Conservation (phyloP, 2,113 vertebrate species). For the Petrocephalus microphthalmus region DNA sequence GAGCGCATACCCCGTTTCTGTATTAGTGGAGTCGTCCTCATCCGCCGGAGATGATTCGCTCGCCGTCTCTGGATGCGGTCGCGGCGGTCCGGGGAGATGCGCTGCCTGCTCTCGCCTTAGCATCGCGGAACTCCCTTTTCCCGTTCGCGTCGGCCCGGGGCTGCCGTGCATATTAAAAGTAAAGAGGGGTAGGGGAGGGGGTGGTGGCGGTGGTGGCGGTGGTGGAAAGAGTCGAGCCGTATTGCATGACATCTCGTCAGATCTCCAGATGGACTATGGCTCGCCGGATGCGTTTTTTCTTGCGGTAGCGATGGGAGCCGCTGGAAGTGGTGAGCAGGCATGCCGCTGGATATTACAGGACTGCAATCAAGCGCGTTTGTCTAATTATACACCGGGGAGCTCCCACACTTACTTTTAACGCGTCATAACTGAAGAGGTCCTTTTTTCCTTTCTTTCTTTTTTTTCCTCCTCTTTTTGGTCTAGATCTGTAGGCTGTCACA, state of each 20-base stretch:
- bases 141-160: constrained; percentile 24
- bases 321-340: constrained; percentile 52
- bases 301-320: constrained; percentile 58
- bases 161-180: neutral
- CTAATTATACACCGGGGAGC: constrained; percentile 41
- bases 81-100: constrained; percentile 45
- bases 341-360: constrained; percentile 45
- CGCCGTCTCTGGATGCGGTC: constrained; percentile 40
- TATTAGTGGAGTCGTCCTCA: constrained; percentile 41
- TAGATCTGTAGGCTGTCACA: constrained; percentile 19
- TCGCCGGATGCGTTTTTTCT: constrained; percentile 39
- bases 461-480: constrained; percentile 13
- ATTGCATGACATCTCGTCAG: constrained; percentile 25
- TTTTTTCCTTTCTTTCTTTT: neutral
- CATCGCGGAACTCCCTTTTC: constrained; percentile 26
- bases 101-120: constrained; percentile 23
- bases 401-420: constrained; percentile 52
- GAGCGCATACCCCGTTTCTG: constrained; percentile 26
- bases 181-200: neutral
- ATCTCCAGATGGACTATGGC: constrained; percentile 30
- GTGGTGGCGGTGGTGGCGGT: neutral
- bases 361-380: constrained; percentile 45
- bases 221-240: constrained; percentile 23
- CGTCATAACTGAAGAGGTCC: constrained; percentile 32
- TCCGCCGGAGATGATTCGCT: constrained; percentile 45